phyloP scores from a whole-genome alignment of 2,888 invertebrate species.

The Leucania comma region DNA sequence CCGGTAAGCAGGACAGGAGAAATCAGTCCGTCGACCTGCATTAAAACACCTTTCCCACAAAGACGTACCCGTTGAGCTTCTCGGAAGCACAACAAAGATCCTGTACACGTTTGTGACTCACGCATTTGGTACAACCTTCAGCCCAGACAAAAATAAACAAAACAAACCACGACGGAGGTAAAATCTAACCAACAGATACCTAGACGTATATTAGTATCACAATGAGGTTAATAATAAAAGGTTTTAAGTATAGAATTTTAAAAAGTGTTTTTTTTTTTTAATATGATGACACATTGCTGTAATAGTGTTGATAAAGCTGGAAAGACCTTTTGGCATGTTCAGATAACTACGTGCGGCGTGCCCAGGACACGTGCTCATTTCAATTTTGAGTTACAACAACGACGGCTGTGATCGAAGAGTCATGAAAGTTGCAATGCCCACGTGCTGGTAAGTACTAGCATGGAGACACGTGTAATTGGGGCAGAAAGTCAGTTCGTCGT shows the following conservation, averaged over 20 bases:
- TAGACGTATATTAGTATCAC: not conserved
- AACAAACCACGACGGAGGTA: conserved; percentile 41
- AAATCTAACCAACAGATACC: conserved; percentile 39
- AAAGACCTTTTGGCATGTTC: conserved; percentile 1
- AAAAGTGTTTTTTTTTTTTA: too few relatives aligned
- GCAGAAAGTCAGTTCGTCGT: conserved; percentile 80
- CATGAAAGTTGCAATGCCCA: conserved; percentile 60
- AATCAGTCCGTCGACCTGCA: conserved; percentile 86
- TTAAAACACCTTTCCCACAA: conserved; percentile 88
- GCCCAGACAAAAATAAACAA: conserved; percentile 79
- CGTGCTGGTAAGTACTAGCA: conserved; percentile 53
- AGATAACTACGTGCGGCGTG: conserved; percentile 13
- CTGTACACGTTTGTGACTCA: conserved; percentile 86
- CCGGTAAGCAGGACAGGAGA: conserved; percentile 80
- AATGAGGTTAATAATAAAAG: not conserved
- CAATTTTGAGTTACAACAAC: conserved; percentile 3
- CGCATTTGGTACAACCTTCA: conserved; percentile 75
- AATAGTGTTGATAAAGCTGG: not conserved
- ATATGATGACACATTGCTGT: not conserved
- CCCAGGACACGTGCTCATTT: not conserved
- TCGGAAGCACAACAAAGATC: conserved; percentile 90
- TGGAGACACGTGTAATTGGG: conserved; percentile 78
- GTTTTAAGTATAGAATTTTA: not conserved
- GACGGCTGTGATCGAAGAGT: conserved; percentile 25
- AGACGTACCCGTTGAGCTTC: conserved; percentile 84